These are phyloP conservation scores for Drosophila paranaensis DNA, from an alignment of 2,888 invertebrate genomes.

Conservation along the genomic window DNA sequence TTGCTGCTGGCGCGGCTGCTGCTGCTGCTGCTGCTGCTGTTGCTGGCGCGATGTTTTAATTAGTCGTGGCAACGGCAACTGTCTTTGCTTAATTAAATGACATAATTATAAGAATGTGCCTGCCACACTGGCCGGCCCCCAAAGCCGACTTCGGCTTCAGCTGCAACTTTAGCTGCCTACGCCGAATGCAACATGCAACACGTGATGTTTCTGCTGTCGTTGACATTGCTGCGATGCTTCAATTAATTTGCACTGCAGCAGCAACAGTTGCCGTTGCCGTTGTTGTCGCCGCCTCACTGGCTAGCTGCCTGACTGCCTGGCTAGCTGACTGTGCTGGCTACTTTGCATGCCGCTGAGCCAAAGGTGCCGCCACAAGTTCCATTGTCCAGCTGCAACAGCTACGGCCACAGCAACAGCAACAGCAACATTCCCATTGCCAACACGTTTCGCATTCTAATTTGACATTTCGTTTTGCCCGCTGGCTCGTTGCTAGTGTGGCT, in stretches of 20 bases:
- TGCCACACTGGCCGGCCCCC: constrained; percentile 62
- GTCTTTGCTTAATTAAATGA: constrained; percentile 84
- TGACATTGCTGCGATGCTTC: constrained; percentile 80
- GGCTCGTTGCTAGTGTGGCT: constrained; percentile 32
- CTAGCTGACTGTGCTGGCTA: constrained; percentile 36
- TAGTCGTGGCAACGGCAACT: constrained; percentile 80
- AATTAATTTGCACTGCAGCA: constrained; percentile 79
- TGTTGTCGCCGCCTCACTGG: constrained; percentile 48
- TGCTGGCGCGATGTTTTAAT: constrained; percentile 83
- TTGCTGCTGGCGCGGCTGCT: constrained; percentile 40
- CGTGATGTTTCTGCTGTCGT: constrained; percentile 78
- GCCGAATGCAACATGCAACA: constrained; percentile 79
- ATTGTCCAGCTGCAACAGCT: constrained; percentile 60
- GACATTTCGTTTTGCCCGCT: constrained; percentile 67
- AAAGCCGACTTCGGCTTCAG: constrained; percentile 41
- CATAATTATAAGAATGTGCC: constrained; percentile 84
- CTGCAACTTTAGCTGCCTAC: constrained; percentile 64
- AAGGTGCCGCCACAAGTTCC: constrained; percentile 77
- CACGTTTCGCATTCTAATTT: constrained; percentile 83
- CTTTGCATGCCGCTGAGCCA: constrained; percentile 74
- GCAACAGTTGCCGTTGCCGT: constrained; percentile 29
- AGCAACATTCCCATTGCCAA: constrained; percentile 63
- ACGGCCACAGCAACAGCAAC: constrained; percentile 15
- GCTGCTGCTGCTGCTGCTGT: constrained; percentile 30
- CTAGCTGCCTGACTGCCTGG: constrained; percentile 24